Base-by-base conservation (phyloP, 2,113 vertebrate genomes). In the Meles meles region DNA sequence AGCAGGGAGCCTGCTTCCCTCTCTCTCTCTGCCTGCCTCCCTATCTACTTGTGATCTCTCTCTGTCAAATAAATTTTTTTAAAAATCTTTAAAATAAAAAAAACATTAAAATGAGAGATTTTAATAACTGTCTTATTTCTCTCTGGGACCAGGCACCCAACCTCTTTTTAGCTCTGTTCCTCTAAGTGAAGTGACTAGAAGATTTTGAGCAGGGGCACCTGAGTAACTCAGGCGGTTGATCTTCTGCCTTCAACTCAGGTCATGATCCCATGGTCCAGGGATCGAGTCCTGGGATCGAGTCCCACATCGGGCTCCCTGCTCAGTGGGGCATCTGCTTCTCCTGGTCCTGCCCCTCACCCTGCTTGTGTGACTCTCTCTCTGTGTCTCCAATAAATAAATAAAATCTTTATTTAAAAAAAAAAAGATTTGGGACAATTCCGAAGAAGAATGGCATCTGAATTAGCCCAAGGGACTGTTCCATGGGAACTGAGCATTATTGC, bases 381-480 rank as follows among this genome's bases (percentile, higher is more conserved):
- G 29, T 67, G 34, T 20, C 34, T 37, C 67, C n/a, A 37, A 69
- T 69, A 69, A 69, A n/a, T 37, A 69, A 65, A 65, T 65, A n/a
- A n/a, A 69, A 69, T 69, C 2, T 67, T 34, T 67, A 65, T 31
- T 63, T 1, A 65, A 65, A 65, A 63, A 61, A 61, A 31, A 37
- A 61, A 91, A 59, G 3, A 20, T 21, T 76, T 55, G 10, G 0
- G 27, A 31, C 6, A 25, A 7, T 55, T 94, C 34, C 59, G 49
- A 55, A 12, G 13, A 74, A 65, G 39, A 71, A 39, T 1, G 3
- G 23, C 71, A 21, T n/a, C 34, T 80, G 7, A 37, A 12, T 59
- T 44, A 25, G 4, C 47, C 18, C 44, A 2, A 9, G 7, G 15
- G 14, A 3, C 25, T 17, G 3, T 11, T 20, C 2, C 0, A 7